Evolutionary conservation across 2,797 vertebrate species (phyloP).

Genomic region (Poecilia picta): DNA sequence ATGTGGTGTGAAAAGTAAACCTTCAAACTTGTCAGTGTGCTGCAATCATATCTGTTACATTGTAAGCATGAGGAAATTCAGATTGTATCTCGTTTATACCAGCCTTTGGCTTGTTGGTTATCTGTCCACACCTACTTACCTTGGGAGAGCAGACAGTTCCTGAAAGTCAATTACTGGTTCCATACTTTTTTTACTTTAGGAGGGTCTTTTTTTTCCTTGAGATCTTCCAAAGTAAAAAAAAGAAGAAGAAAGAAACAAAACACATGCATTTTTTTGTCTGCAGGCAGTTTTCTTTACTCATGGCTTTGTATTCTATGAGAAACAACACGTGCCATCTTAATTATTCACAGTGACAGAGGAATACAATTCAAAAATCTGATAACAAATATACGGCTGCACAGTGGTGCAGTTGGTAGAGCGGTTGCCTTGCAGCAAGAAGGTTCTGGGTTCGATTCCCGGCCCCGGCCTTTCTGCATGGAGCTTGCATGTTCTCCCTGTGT

Average conservation of each 20-base stretch:
- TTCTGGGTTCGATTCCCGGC: too few relatives aligned
- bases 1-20: neutral
- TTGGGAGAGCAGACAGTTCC: neutral
- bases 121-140: neutral
- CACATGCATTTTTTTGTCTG: neutral
- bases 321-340: neutral
- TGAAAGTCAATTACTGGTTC: neutral
- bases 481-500: too few relatives aligned
- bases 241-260: neutral
- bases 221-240: neutral
- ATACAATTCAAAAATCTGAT: neutral
- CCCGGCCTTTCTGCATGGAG: too few relatives aligned
- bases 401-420: too few relatives aligned
- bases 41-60: neutral
- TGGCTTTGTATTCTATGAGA: neutral
- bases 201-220: neutral
- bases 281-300: neutral
- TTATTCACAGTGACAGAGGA: neutral
- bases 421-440: too few relatives aligned
- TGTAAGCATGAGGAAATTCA: conserved; percentile 2
- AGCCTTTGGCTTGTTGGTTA: neutral
- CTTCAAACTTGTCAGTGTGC: neutral
- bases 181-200: neutral
- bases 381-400: too few relatives aligned
- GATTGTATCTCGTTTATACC: conserved; percentile 14